phyloP scores from a whole-genome alignment of 2,888 invertebrate genomes.

The Microctonus hyperodae region DNA sequence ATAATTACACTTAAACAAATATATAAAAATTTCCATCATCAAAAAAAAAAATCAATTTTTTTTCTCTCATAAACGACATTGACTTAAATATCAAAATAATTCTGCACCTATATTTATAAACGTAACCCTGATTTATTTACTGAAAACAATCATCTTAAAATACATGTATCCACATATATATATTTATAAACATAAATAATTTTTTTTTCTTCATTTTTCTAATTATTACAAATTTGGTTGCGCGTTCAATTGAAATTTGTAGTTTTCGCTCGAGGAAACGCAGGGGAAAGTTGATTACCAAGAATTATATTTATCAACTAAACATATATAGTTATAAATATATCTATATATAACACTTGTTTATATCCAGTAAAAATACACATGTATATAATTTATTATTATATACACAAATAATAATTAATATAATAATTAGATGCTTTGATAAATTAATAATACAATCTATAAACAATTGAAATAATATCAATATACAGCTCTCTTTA shows the following conservation, averaged over 20 bases:
- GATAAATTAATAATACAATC: not conserved
- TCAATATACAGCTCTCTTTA: not conserved
- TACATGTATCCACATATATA: not conserved
- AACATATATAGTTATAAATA: slow-evolving; percentile 18
- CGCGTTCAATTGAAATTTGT: slow-evolving; percentile 29
- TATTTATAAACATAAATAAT: not conserved
- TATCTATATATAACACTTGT: not conserved
- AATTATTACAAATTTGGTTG: slow-evolving; percentile 21
- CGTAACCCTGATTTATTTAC: too few relatives aligned
- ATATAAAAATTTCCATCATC: not conserved
- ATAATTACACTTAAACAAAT: slow-evolving; percentile 11
- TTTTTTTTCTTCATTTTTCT: slow-evolving; percentile 6
- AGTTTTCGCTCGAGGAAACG: slow-evolving; percentile 23
- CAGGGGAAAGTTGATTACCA: slow-evolving; percentile 26
- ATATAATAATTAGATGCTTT: not conserved
- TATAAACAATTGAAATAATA: not conserved
- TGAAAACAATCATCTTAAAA: too few relatives aligned
- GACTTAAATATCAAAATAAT: too few relatives aligned
- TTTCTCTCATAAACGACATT: too few relatives aligned
- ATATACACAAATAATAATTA: not conserved
- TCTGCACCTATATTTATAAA: too few relatives aligned
- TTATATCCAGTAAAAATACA: not conserved
- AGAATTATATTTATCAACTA: slow-evolving; percentile 1
- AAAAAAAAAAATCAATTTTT: not conserved
- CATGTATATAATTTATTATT: not conserved